Conservation (phyloP, 1,140 invertebrate species). For the Cyclargus thomasi region DNA sequence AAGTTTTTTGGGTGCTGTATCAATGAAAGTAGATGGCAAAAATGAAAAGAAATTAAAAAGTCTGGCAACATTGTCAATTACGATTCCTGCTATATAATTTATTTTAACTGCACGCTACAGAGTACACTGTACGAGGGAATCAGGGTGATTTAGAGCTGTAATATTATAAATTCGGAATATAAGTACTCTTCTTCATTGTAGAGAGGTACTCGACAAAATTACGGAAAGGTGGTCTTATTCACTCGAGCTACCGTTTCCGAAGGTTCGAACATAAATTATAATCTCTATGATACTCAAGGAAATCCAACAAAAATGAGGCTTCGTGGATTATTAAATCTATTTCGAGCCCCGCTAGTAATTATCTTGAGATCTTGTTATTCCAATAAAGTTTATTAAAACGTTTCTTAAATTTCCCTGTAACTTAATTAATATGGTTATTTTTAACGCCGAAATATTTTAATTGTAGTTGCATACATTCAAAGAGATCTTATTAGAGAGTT, state of each 20-base stretch:
- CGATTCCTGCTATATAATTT: slow-evolving; percentile 32
- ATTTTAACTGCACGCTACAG: slow-evolving; percentile 46
- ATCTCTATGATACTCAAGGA: slow-evolving; percentile 10
- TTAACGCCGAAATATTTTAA: too few species aligned
- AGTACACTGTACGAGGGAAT: slow-evolving; percentile 26
- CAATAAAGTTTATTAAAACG: slow-evolving; percentile 1
- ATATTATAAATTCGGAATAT: slow-evolving; percentile 70
- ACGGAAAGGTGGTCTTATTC: slow-evolving; percentile 62
- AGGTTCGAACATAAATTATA: slow-evolving; percentile 26
- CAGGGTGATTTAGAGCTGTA: slow-evolving; percentile 58
- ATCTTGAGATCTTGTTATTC: neutral
- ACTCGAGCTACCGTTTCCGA: slow-evolving; percentile 53
- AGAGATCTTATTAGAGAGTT: too few species aligned
- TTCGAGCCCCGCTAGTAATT: neutral
- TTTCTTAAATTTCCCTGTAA: neutral
- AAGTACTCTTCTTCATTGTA: slow-evolving; percentile 61
- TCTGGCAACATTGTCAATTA: slow-evolving; percentile 24
- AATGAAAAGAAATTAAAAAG: slow-evolving; percentile 2
- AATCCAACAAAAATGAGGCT: slow-evolving; percentile 2
- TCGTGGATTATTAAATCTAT: slow-evolving; percentile 6
- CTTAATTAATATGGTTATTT: neutral
- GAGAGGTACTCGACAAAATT: slow-evolving; percentile 66
- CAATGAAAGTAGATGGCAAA: too few species aligned
- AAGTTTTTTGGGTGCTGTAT: too few species aligned
- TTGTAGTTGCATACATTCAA: too few species aligned